Evolutionary conservation across 2,113 vertebrate genomes (phyloP).

Genomic region (Trichechus manatus): DNA sequence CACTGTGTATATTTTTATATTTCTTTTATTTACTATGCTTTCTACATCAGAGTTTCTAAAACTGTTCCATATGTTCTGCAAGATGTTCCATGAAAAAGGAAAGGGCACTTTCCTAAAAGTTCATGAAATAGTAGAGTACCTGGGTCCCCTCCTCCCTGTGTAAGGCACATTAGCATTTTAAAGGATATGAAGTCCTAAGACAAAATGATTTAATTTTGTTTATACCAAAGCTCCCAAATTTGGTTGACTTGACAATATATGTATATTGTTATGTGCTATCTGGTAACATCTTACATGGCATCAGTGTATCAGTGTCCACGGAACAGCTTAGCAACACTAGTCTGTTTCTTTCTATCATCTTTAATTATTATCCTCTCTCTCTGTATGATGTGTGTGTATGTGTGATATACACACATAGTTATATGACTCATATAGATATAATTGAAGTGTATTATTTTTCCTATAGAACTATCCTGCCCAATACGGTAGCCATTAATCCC

Average conservation of each 20-base stretch:
- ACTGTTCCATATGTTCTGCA: neutral
- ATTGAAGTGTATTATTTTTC: neutral
- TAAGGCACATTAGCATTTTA: neutral
- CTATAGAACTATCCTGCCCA: neutral
- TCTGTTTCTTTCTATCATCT: neutral
- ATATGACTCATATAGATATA: neutral
- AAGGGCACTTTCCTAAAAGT: neutral
- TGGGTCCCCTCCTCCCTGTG: neutral
- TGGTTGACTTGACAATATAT: neutral
- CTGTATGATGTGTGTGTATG: neutral
- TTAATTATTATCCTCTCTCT: neutral
- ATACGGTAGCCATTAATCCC: neutral
- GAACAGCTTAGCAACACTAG: neutral
- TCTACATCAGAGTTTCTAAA: conserved; percentile 7
- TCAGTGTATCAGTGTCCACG: neutral
- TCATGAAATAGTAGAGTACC: neutral
- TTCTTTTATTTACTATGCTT: conserved; percentile 11
- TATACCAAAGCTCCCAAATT: neutral
- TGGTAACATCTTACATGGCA: neutral
- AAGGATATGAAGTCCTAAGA: neutral
- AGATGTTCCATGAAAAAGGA: neutral
- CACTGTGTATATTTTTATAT: neutral
- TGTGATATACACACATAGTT: neutral
- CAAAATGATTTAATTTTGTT: neutral
- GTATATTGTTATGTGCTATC: neutral